Base-by-base conservation (phyloP, 1,140 invertebrate species). In the Drosophila aff. region DNA sequence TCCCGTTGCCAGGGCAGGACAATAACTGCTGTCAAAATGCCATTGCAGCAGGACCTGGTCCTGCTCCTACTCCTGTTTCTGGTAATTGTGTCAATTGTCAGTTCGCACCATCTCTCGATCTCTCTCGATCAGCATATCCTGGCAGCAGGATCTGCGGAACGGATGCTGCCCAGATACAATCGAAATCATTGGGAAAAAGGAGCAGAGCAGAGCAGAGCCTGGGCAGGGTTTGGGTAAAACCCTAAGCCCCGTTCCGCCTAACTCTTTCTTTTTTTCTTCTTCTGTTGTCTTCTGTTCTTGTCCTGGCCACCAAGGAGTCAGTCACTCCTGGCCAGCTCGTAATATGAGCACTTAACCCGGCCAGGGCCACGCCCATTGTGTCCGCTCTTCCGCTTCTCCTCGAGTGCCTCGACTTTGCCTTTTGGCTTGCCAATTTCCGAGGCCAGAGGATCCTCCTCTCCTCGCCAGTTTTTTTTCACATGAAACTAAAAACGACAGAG, bases 1-100 rank as follows among this genome's bases (percentile, higher is more conserved):
- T 43, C 63, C 60, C 66, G 57, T 85, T 75, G 49, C 41, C n/a
- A 4, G 6, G 33, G 40, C 67, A 43, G 15, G 18, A 85, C 82
- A 85, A 85, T 85, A 11, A n/a, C 7, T 53, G 82, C 67, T 89
- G 83, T 87, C 83, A 87, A 81, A 81, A 62, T 83, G 80, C 53
- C 50, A 72, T 52, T 61, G 58, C 59, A 65, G 26, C 26, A 26
- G 26, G 26, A 26, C 26, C 26, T 5, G 4, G 5, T 28, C 5
- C 28, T 28, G 28, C 28, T 28, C 5, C 28, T 28, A 6, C 28
- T 28, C n/a, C 44, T 67, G n/a, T 21, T 36, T 15, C 64, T 61
- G 67, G 68, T 85, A 84, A 84, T 89, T 89, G 83, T 87, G 80
- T 80, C 83, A 87, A 87, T 87, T 87, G 83, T 89, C 83, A 78